A percentile compares a stretch with the other conserved stretches of the same genome.
Conservation (phyloP, 30 jellyfish, hydroid and myxozoan species). For the Hydractinia echinata region DNA sequence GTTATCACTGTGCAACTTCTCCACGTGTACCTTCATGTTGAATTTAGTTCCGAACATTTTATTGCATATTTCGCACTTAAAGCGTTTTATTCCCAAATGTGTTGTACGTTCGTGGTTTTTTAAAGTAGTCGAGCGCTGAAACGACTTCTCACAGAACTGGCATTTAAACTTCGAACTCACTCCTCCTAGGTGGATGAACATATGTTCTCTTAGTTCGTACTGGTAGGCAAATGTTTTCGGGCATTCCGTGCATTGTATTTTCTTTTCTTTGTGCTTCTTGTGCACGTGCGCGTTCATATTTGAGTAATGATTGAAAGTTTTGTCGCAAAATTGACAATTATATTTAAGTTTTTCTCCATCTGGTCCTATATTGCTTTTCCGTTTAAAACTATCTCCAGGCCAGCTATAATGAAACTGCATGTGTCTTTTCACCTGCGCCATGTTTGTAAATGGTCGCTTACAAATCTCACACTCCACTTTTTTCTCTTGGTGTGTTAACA, state of each 20-base stretch:
- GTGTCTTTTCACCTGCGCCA: conserved; percentile 28
- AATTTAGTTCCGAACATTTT: conserved; percentile 36
- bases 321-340: conserved; percentile 29
- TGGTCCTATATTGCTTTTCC: conserved; percentile 25
- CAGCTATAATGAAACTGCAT: conserved; percentile 42
- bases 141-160: conserved; percentile 34
- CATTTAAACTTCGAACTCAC: conserved; percentile 30
- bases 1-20: conserved; percentile 14
- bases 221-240: conserved; percentile 31
- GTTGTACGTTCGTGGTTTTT: conserved; percentile 46
- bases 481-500: conserved; percentile 34
- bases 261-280: conserved; percentile 25
- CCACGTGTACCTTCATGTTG: conserved; percentile 39
- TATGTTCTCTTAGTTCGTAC: conserved; percentile 37
- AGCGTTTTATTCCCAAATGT: conserved; percentile 41
- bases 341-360: conserved; percentile 18
- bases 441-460: conserved; percentile 18
- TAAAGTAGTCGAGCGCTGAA: conserved; percentile 38
- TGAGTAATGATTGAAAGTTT: conserved; percentile 34
- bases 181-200: conserved; percentile 32
- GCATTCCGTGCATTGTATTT: conserved; percentile 26
- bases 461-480: conserved; percentile 34
- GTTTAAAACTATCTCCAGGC: conserved; percentile 45
- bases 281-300: conserved; percentile 37
- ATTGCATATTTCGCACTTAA: conserved; percentile 30